phyloP scores from a whole-genome alignment of 2,888 invertebrate species.

The Campopleginae sp. region DNA sequence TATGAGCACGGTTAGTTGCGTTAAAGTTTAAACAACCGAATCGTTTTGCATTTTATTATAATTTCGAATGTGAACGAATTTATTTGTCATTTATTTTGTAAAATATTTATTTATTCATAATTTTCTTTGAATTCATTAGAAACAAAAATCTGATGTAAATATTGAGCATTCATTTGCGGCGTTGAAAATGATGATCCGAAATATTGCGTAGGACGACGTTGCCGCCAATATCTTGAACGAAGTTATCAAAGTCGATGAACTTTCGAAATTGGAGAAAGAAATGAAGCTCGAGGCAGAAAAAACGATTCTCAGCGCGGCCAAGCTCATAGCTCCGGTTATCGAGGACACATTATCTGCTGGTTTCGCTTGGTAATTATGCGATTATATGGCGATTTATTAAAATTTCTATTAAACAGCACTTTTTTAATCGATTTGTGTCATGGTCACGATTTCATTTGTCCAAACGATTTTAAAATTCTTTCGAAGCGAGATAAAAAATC shows the following conservation, averaged over 20 bases:
- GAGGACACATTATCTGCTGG: constrained; percentile 89
- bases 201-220: constrained; percentile 85
- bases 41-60: not conserved
- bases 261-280: constrained; percentile 90
- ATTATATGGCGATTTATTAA: not conserved
- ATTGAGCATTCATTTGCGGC: not conserved
- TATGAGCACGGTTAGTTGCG: constrained; percentile 78
- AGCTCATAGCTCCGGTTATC: constrained; percentile 94
- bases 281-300: constrained; percentile 91
- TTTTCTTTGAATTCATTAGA: too few relatives aligned
- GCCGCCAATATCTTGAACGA: constrained; percentile 87
- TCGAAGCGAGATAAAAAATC: not conserved
- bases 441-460: not conserved
- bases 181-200: not conserved
- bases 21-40: not conserved
- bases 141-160: not conserved
- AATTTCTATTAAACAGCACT: not conserved
- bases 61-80: not conserved
- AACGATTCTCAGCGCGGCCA: constrained; percentile 93
- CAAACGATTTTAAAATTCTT: not conserved
- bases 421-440: not conserved
- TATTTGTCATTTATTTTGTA: not conserved
- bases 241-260: constrained; percentile 91
- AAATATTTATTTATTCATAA: too few relatives aligned
- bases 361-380: constrained; percentile 79